Base-by-base conservation (phyloP, 2,113 vertebrate genomes). In the Clarias gariepinus region DNA sequence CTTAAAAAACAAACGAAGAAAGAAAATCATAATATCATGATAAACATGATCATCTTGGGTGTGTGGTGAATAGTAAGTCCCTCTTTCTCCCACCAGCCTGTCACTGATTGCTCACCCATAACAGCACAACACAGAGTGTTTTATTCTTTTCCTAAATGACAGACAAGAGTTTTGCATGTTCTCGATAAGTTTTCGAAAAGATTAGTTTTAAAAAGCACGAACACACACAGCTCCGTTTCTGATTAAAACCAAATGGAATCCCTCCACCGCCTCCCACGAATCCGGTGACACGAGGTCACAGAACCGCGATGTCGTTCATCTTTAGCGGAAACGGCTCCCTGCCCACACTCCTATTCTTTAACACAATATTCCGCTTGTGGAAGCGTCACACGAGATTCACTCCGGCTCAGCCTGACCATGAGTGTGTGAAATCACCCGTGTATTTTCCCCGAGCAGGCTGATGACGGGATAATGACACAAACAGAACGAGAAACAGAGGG, bases 251-350 rank as follows among this genome's bases (percentile, higher is more conserved):
- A 81, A 71, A 69, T 47, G n/a, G 53, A 82, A 2, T 15, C 55
- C n/a, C 68, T 2, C 23, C 66, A 55, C 85, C 12, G 13, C 80
- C 57, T 55, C 57, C 69, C 23, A n/a, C 60, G 23, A 76, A 82
- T 57, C 86, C 69, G n/a, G 68, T 25, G 30, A 61, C 86, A 83
- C 8, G 28, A 83, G 86, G 80, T 82, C 86, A 12, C 41, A 55
- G 41, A 66, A 77, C 80, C 58, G 80, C 81, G 66, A 66, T 66
- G 69, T 36, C 80, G n/a, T 87, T 87, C 80, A 64, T 86, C 66
- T 68, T 28, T n/a, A 30, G 60, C 11, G 64, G 28, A 69, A 76
- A 85, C 68, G 47, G 30, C 7, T 74, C 53, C 33, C 52, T 60
- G 61, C 82, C 83, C 58, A 30, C 33, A 36, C 60, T 28, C 58